Evolutionary conservation across 2,797 vertebrate species (phyloP), one percentile per base, ranked within the genome.

Genomic region (Lagodon rhomboides): DNA sequence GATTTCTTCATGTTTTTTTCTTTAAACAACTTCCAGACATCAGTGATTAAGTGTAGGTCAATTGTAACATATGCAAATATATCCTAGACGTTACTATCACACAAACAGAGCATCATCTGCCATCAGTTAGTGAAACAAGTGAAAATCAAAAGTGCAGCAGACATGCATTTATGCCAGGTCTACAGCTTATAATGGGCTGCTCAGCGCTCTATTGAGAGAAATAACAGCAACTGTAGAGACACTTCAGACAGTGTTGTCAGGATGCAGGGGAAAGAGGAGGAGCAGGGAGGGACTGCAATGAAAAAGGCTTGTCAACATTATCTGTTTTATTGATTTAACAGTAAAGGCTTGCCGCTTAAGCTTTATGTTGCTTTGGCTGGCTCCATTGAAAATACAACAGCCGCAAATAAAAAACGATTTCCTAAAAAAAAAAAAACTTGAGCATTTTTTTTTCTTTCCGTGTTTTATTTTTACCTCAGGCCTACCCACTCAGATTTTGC

Each of bases 261-360:
- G 72, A 82, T 74, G 71, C 61, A 82, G 82, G 77, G 75, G 61
- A 72, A 72, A 83, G 87, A 77, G 71, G 71, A 79, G 61, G 62
- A 84, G 80, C 12, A 18, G 20, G 59, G 67, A 68, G 64, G 77
- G 84, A 88, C 83, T 68, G 90, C 91, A 90, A 94, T 95, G 94
- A 95, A 95, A 95, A 93, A 92, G 89, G 92, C 93, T 95, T 95
- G 94, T 95, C 95, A 95, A 95, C 94, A 95, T 95, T 94, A 95
- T 96, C 94, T 91, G 91, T 94, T 95, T 94, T 95, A 96, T 95
- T 96, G 95, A 96, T 95, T 96, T 94, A 92, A 93, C 94, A 91
- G 93, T 96, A 95, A 96, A 95, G 94, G 86, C 90, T 90, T 86
- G 89, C 93, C 90, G 91, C 93, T 94, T 95, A 94, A 94, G 94